These are phyloP conservation scores for Acanthosoma haemorrhoidale DNA, from an alignment of 2,888 invertebrate species.

Conservation along the genomic window DNA sequence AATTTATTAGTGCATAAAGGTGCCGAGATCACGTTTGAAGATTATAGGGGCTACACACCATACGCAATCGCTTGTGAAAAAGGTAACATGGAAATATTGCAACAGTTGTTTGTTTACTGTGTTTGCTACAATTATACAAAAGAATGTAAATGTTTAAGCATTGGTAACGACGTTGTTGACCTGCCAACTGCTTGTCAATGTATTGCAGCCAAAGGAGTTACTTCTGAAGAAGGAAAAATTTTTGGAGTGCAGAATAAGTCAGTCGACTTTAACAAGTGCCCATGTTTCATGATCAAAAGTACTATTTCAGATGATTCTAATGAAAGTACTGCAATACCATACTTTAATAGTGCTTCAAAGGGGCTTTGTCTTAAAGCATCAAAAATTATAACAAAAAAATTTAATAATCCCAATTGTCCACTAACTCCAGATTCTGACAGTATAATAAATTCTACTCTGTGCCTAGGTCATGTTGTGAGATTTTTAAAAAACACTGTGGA, in stretches of 20 bases:
- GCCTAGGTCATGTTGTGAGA: neutral
- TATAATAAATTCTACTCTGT: neutral
- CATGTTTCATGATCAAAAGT: neutral
- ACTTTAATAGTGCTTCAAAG: neutral
- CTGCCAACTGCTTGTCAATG: neutral
- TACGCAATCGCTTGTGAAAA: neutral
- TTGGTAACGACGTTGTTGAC: neutral
- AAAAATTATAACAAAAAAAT: neutral
- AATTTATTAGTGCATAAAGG: conserved; percentile 6
- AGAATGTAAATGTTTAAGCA: neutral
- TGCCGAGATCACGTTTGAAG: neutral
- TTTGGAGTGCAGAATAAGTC: neutral
- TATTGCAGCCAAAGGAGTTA: neutral
- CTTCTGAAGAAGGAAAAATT: neutral
- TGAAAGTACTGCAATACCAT: neutral
- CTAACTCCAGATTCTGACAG: neutral
- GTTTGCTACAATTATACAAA: neutral
- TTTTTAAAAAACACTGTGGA: neutral
- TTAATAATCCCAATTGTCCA: neutral
- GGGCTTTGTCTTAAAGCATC: neutral
- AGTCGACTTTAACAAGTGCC: neutral
- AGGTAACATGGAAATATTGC: conserved; percentile 1
- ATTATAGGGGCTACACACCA: neutral
- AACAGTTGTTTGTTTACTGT: neutral
- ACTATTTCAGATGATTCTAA: neutral